phyloP scores from a whole-genome alignment of 2,797 vertebrate species.

The Antrozous pallidus region DNA sequence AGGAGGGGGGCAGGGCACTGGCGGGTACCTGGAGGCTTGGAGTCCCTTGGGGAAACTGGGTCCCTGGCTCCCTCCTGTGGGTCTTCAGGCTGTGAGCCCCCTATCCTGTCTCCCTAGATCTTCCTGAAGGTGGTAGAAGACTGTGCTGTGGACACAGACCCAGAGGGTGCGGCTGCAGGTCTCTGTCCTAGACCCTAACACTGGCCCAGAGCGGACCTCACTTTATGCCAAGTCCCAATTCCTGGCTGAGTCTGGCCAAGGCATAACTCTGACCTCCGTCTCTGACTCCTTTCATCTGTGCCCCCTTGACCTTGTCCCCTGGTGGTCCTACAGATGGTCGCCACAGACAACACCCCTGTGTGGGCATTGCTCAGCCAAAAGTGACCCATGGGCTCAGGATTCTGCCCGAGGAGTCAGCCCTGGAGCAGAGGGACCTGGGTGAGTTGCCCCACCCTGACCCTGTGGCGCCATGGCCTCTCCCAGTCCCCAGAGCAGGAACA shows the following conservation, averaged over 20 bases:
- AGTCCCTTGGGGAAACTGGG: not conserved
- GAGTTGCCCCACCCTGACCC: not conserved
- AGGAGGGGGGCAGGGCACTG: not conserved
- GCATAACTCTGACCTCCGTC: not conserved
- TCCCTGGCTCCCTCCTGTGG: not conserved
- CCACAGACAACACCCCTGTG: fast-evolving
- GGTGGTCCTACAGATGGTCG: not conserved
- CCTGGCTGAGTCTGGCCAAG: no score
- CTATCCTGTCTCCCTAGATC: constrained; percentile 82
- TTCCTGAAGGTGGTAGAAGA: constrained; percentile 91
- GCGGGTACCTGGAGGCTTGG: not conserved
- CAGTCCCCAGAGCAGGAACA: fast-evolving
- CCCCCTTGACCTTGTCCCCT: not conserved
- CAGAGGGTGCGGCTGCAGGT: constrained; percentile 38
- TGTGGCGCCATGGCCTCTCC: no score
- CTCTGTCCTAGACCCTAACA: not conserved
- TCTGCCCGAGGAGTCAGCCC: fast-evolving
- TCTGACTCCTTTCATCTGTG: not conserved
- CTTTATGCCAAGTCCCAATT: not conserved
- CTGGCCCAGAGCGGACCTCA: not conserved
- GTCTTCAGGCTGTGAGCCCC: not conserved
- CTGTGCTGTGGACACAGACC: constrained; percentile 74
- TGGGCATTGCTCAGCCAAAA: fast-evolving
- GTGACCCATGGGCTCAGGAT: not conserved
- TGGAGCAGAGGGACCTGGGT: constrained; percentile 64